A percentile compares a stretch with the other conserved stretches of the same genome.
These are phyloP conservation scores for Leptoclinus maculatus DNA, from an alignment of 2,797 vertebrate species.

Conservation along the genomic window DNA sequence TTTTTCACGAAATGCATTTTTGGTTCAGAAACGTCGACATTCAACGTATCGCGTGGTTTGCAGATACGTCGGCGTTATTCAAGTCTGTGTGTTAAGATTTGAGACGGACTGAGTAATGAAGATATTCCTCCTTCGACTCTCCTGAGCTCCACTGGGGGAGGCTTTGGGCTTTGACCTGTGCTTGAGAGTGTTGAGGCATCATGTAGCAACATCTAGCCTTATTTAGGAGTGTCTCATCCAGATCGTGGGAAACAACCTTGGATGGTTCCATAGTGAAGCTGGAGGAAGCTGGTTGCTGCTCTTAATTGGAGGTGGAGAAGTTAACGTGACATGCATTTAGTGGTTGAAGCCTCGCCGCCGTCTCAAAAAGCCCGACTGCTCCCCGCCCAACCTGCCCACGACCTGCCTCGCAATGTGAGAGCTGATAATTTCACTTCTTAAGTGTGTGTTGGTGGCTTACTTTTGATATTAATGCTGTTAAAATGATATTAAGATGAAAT, in stretches of 20 bases:
- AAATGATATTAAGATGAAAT: background rate
- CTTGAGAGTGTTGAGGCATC: background rate
- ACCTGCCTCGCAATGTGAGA: background rate
- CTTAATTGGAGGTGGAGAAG: background rate
- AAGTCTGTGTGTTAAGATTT: background rate
- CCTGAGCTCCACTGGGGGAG: background rate
- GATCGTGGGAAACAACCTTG: no score
- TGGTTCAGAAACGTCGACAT: background rate
- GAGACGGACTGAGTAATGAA: background rate
- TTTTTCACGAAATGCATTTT: background rate
- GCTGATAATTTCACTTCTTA: background rate
- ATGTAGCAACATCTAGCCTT: background rate
- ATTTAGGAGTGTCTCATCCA: background rate
- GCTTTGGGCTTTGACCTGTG: background rate
- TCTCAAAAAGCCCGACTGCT: slow-evolving; percentile 7
- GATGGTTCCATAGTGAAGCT: background rate
- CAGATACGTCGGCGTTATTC: background rate
- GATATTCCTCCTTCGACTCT: background rate
- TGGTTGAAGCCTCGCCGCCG: slow-evolving; percentile 4
- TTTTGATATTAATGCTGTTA: background rate
- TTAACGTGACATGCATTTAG: background rate
- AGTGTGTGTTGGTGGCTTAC: background rate
- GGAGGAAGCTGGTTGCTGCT: background rate
- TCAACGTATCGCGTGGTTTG: background rate
- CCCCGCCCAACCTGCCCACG: background rate